Conservation (phyloP, 2,797 vertebrate genomes). For the Peromyscus eremicus region DNA sequence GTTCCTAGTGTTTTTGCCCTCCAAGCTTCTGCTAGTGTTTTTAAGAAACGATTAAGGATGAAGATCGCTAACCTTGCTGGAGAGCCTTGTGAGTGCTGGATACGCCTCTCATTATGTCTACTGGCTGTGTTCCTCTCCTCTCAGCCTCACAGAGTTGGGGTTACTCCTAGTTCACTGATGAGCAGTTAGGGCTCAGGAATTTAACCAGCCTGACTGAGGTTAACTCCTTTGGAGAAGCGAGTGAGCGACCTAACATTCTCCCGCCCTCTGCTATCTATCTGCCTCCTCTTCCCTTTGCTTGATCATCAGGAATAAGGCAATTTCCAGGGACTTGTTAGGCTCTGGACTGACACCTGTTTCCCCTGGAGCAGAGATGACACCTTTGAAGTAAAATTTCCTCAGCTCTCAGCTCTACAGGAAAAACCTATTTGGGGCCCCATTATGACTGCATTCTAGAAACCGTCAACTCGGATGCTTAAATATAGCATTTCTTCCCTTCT, state of each 20-base stretch:
- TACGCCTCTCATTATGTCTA: background rate
- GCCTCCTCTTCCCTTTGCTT: background rate
- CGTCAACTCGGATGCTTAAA: constrained; percentile 57
- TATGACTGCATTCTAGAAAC: constrained; percentile 65
- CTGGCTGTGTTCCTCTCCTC: background rate
- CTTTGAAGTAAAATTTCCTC: constrained; percentile 74
- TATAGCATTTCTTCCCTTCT: constrained; percentile 65
- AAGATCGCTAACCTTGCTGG: background rate
- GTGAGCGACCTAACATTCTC: fast-evolving
- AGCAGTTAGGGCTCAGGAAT: background rate
- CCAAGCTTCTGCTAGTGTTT: background rate
- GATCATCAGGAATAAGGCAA: constrained; percentile 39
- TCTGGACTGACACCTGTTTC: constrained; percentile 73
- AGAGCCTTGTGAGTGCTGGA: background rate
- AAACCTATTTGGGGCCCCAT: constrained; percentile 67
- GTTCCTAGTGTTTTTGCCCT: background rate
- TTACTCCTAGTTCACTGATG: background rate
- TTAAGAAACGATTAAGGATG: background rate
- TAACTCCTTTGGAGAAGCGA: background rate
- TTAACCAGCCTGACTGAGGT: background rate
- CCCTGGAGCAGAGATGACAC: constrained; percentile 65
- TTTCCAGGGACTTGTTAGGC: constrained; percentile 46
- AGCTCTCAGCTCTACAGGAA: constrained; percentile 59
- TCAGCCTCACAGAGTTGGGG: background rate
- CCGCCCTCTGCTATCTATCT: background rate